Evolutionary conservation across 2,113 vertebrate species (phyloP), one percentile per base, ranked within the genome.

Genomic region (Melanostigma gelatinosum): DNA sequence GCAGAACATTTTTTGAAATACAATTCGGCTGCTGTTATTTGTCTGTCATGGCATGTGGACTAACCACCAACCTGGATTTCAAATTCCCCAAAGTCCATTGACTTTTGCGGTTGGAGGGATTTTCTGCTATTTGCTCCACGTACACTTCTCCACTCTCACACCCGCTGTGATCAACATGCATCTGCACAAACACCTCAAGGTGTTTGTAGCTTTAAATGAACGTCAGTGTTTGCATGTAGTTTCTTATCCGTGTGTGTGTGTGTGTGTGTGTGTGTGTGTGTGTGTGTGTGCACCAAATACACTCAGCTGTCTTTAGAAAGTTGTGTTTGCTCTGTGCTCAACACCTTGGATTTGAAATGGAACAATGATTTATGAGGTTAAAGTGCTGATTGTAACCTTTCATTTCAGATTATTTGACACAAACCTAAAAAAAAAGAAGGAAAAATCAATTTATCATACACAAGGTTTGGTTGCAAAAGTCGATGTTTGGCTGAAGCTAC

Each of bases 31-130:
- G 69, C 44, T 34, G 85, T 73, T 50, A 12, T 80, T 77, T 70
- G 48, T 86, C 61, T 66, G 87, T 72, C 72, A 40, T 10, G 22
- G 60, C 55, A 16, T 52, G 55, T n/a, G 63, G 73, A 77, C 32
- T 46, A 69, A 74, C 76, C 18, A 4, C 86, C 82, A 64, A 88
- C 78, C 81, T 77, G 55, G 32, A 62, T 85, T 73, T 85, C 27
- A 77, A 58, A 75, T 57, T 62, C 72, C 69, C 71, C 58, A 22
- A 57, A 73, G 69, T 50, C 78, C 50, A 64, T 6, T 0, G 2
- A 63, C 52, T 75, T 76, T 50, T 79, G 55, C 29, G 75, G 80
- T 72, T 77, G 61, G 16, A 70, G 54, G 65, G 42, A 64, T 76
- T 60, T 60, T 5, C 64, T 20, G 57, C 3, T 61, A 34, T 71